phyloP scores from a whole-genome alignment of 2,888 invertebrate species.

The Gortyna flavago region DNA sequence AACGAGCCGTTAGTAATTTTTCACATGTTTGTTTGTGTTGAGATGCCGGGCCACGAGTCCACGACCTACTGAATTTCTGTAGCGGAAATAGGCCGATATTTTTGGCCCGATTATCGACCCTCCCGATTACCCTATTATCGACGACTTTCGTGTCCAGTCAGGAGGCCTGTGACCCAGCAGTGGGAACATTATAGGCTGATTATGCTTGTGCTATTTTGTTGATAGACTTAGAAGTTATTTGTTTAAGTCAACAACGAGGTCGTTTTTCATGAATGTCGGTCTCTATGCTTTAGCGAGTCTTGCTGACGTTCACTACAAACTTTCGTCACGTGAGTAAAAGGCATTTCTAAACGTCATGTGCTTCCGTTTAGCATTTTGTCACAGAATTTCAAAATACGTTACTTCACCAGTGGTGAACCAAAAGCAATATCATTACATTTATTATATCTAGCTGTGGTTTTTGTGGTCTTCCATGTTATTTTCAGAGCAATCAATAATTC shows the following conservation, averaged over 20 bases:
- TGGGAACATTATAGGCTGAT: no score
- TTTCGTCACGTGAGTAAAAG: slow-evolving; percentile 31
- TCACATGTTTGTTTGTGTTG: slow-evolving; percentile 32
- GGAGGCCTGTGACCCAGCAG: no score
- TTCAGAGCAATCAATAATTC: slow-evolving; percentile 11
- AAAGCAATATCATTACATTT: slow-evolving; percentile 8
- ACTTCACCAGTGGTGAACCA: background rate
- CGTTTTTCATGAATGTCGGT: background rate
- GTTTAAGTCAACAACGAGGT: background rate
- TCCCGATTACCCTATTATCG: background rate
- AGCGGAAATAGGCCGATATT: background rate
- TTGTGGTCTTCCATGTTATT: background rate
- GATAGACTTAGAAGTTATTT: background rate
- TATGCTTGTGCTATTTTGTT: no score
- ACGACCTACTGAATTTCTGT: background rate
- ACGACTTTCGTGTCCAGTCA: background rate
- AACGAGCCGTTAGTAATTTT: slow-evolving; percentile 41
- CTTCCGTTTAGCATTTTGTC: slow-evolving; percentile 28
- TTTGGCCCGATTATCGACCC: background rate
- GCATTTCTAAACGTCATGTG: slow-evolving; percentile 37
- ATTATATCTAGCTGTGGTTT: slow-evolving; percentile 12
- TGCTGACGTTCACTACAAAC: slow-evolving; percentile 3
- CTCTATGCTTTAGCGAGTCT: slow-evolving; percentile 13
- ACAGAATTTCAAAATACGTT: background rate
- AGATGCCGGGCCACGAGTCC: background rate